A percentile compares a stretch with the other conserved stretches of the same genome.
Evolutionary conservation across 2,888 invertebrate species (phyloP).

Genomic region (Monopis laevigella): DNA sequence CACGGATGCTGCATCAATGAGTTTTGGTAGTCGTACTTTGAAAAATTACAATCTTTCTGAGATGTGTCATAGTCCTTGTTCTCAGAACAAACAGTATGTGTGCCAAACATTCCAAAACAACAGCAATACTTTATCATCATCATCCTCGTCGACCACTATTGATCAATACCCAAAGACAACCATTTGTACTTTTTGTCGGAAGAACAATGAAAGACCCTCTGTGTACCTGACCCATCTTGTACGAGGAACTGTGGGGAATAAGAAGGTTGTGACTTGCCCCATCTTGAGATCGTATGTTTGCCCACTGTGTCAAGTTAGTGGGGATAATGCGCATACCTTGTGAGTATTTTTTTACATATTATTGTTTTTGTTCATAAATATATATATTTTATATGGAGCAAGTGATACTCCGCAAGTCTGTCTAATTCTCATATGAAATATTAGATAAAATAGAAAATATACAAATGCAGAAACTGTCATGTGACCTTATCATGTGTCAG

Average conservation of each 20-base stretch:
- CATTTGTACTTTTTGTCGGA: constrained; percentile 50
- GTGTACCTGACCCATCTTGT: constrained; percentile 47
- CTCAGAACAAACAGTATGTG: too few species aligned
- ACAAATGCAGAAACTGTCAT: too few species aligned
- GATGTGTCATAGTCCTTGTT: too few species aligned
- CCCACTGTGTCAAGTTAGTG: constrained; percentile 38
- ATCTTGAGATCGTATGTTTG: constrained; percentile 48
- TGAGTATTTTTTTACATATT: constrained; percentile 29
- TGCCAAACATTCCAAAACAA: too few species aligned
- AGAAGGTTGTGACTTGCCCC: constrained; percentile 43
- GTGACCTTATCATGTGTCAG: too few species aligned
- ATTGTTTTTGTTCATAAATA: too few species aligned
- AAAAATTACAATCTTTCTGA: too few species aligned
- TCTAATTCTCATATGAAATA: too few species aligned
- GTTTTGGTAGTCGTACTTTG: neutral
- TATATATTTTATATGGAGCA: too few species aligned
- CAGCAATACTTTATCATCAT: too few species aligned
- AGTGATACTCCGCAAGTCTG: too few species aligned
- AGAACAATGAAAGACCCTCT: constrained; percentile 49
- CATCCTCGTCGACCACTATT: neutral
- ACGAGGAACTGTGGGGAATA: constrained; percentile 35
- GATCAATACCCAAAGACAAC: constrained; percentile 20
- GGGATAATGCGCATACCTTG: constrained; percentile 56
- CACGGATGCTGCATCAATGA: neutral
- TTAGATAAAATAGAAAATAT: too few species aligned